Conservation (phyloP, 2,888 invertebrate species). For the Agonopterix heracliana region DNA sequence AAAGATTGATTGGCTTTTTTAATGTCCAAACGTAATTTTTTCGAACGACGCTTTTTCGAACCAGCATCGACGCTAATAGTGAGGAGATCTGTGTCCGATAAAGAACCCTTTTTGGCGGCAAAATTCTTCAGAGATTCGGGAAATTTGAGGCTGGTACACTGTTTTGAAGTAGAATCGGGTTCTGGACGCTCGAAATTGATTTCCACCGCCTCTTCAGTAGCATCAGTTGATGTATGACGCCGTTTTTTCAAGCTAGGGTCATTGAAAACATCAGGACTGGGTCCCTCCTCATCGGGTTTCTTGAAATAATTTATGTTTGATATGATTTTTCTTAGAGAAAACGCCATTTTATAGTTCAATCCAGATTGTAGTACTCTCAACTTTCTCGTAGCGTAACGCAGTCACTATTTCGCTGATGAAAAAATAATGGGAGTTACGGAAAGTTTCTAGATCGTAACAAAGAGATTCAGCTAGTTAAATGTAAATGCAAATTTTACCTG, state of each 20-base stretch:
- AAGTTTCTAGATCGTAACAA: constrained; percentile 5
- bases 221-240: constrained; percentile 16
- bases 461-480: background rate
- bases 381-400: background rate
- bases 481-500: constrained; percentile 5
- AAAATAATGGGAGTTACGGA: constrained; percentile 1
- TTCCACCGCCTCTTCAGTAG: constrained; percentile 21
- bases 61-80: constrained; percentile 20
- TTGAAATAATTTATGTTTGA: constrained; percentile 65
- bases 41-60: constrained; percentile 31
- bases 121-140: constrained; percentile 43
- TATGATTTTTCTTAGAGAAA: constrained; percentile 61
- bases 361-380: background rate
- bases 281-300: constrained; percentile 37
- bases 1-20: constrained; percentile 50
- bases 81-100: constrained; percentile 59
- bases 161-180: constrained; percentile 53
- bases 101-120: constrained; percentile 43
- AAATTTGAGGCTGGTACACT: constrained; percentile 31
- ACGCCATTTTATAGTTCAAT: constrained; percentile 48
- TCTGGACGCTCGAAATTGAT: constrained; percentile 40
- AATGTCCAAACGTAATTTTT: constrained; percentile 53
- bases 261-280: constrained; percentile 6
- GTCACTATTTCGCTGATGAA: constrained; percentile 2
- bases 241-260: background rate